Base-by-base conservation (phyloP, 2,113 vertebrate species). In the Oplegnathus fasciatus region DNA sequence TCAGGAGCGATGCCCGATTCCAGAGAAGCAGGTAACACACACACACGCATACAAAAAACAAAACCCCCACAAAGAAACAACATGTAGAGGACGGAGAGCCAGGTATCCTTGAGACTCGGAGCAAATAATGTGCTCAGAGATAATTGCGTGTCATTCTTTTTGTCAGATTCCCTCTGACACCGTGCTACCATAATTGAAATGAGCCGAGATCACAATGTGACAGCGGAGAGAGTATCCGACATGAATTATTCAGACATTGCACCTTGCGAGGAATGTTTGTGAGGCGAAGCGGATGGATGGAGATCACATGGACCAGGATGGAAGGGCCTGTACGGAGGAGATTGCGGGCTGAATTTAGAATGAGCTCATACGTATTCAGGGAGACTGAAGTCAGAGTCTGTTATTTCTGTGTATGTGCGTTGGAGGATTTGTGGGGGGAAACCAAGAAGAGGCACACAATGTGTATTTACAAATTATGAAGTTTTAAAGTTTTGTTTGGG, bases 1-100 rank as follows among this genome's bases (percentile, higher is more conserved):
- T 95, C 96, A 34, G 95, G 95, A 44, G 28, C 95, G 34, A 74
- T 84, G 11, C 44, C 96, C 0, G 97, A 98, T 75, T 97, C 97
- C 55, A 96, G 94, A 83, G 98, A 99, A 86, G 95, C 97, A 93
- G 97, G 98, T 97, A 96, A 80, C 6, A 10, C 71, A 60, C 55
- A 5, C 57, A 54, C 24, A 50, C 46, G 3, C 20, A 50, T 48
- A 62, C 61, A 58, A 1, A 14, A 65, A 57, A 66, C 24, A 48
- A 60, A 37, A 69, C 5, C 1, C 40, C 10, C 17, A 52, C 71
- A 34, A 22, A 62, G n/a, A 40, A 20, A 73, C 50, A 28, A 40
- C 24, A 37, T 17, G 64, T 37, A 71, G 72, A 91, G 73, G 72
- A 86, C 82, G 48, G 52, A 76, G 73, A 80, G 61, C 30, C 0